These are phyloP conservation scores for Sebastes paucispinis DNA, from an alignment of 2,797 vertebrate genomes.

Conservation along the genomic window DNA sequence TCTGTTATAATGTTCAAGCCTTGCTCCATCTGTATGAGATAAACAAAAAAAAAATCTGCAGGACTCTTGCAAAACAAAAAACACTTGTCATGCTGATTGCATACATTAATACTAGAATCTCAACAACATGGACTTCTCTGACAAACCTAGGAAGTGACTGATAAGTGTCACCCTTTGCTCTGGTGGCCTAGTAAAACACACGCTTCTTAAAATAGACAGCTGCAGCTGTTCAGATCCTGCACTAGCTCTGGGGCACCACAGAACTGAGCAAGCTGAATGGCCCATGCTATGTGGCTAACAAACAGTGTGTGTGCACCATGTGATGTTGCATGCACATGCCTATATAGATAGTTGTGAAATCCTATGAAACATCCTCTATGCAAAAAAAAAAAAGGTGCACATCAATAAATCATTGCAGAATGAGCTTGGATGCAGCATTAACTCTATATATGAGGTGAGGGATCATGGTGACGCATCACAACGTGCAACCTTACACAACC, in stretches of 20 bases:
- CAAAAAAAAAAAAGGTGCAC: conserved; percentile 4
- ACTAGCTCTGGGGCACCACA: conserved; percentile 57
- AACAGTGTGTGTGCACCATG: conserved; percentile 19
- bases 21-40: conserved; percentile 43
- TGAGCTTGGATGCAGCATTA: not conserved
- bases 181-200: conserved; percentile 61
- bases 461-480: conserved; percentile 71
- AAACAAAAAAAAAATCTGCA: not conserved
- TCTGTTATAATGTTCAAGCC: conserved; percentile 21
- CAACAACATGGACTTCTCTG: not conserved
- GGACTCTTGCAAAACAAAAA: not conserved
- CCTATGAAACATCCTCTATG: not conserved
- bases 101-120: conserved; percentile 1
- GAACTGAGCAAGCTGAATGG: conserved; percentile 36
- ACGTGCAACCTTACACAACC: conserved; percentile 60
- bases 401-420: not conserved
- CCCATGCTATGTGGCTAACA: conserved; percentile 37
- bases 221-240: conserved; percentile 80
- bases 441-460: conserved; percentile 34
- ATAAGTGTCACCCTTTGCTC: conserved; percentile 67
- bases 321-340: conserved; percentile 24
- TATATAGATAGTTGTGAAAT: conserved; percentile 11
- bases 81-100: not conserved
- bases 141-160: conserved; percentile 41
- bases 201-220: conserved; percentile 75